Evolutionary conservation across 2,797 vertebrate genomes (phyloP), one percentile per base, ranked within the genome.

Genomic region (Myotis daubentonii): DNA sequence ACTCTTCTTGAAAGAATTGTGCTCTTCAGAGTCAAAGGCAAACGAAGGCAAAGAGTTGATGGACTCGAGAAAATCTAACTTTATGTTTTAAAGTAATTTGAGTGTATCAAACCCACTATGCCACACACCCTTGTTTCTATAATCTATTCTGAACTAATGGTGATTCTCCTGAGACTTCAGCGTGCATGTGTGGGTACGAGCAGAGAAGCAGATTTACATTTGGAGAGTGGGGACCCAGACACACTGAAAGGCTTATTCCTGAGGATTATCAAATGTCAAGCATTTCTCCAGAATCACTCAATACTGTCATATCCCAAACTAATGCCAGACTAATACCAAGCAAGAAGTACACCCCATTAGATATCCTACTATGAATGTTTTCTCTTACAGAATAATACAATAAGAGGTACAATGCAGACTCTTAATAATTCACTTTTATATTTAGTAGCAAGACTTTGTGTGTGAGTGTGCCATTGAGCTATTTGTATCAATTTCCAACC

Each of bases 181-280:
- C 60, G 6, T 76, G 74, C 17, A 41, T 83, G 65, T 94, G 65
- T 88, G 60, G 30, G 62, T 74, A 19, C 87, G 12, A 66, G 30
- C 49, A 78, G 23, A 95, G 8, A 86, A 68, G 41, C 84, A 90
- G 41, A 51, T 65, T 84, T 30, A 53, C 36, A 57, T 83, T 75
- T 83, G 13, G 44, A 83, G 71, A 53, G 8, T 82, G 16, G 80
- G 8, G 23, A 95, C n/a, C 23, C 70, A 68, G 75, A 87, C n/a
- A 88, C 57, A 38, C 30, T 84, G 92, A 89, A 96, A 66, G 92
- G 91, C 55, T 83, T 65, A 71, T 84, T 98, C 95, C 97, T 97
- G 98, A 98, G 97, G 98, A 98, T 98, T 98, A 98, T 98, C 98
- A 98, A 98, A 98, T 98, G 95, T 98, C 97, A 98, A 97, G 44